phyloP scores from a whole-genome alignment of 2,888 invertebrate species.

The Papilio elwesi region DNA sequence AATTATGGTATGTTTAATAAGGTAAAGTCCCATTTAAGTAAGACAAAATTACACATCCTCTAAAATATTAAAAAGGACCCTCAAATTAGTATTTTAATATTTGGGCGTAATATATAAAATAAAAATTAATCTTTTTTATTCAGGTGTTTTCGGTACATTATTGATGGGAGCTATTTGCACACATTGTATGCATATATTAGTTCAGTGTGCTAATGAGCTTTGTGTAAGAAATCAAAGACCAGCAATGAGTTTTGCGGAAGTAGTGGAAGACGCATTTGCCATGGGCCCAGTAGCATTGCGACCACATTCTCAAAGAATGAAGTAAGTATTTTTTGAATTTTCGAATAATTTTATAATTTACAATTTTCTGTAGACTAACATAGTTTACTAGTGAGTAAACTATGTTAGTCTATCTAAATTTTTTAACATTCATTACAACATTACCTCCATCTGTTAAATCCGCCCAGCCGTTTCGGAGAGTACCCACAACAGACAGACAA shows the following conservation, averaged over 20 bases:
- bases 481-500: too few species aligned
- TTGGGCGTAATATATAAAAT: conserved; percentile 11
- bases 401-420: too few species aligned
- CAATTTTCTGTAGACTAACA: neutral
- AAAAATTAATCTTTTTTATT: conserved; percentile 53
- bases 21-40: neutral
- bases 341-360: neutral
- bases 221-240: conserved; percentile 87
- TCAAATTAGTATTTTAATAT: conserved; percentile 1
- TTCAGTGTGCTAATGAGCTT: conserved; percentile 89
- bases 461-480: too few species aligned
- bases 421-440: too few species aligned
- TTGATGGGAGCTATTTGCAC: conserved; percentile 94
- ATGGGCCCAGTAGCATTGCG: conserved; percentile 88
- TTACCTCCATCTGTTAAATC: too few species aligned
- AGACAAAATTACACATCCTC: neutral
- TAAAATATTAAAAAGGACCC: neutral
- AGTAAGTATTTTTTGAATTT: conserved; percentile 74
- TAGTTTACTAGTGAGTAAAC: neutral
- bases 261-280: conserved; percentile 89
- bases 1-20: neutral
- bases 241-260: conserved; percentile 91
- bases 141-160: conserved; percentile 90
- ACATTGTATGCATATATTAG: conserved; percentile 96
- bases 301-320: conserved; percentile 85